Evolutionary conservation across 1,140 invertebrate genomes (phyloP), one percentile per base, ranked within the genome.

Genomic region (Brachionus sp.): DNA sequence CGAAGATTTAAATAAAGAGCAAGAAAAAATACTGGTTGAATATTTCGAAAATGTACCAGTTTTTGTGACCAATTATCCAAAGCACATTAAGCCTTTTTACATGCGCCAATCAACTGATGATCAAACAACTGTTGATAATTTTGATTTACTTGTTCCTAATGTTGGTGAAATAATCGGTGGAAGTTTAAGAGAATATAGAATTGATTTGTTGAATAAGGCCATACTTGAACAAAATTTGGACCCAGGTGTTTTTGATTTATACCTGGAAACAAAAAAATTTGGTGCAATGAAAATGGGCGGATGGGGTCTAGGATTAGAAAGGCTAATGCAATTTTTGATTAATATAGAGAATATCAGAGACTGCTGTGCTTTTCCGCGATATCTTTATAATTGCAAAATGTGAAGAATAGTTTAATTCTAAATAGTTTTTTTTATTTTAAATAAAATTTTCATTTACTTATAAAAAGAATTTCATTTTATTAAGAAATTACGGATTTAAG

Each of bases 91-190:
- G 23, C 73, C 83, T 29, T 84, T 84, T 68, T 84, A 84, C 19
- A 84, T 84, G 83, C 35, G 39, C 12, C 35, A 42, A 19, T 53
- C 42, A 5, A 46, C 73, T 29, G 83, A 66, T n/a, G 19, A 84
- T 64, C 3, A 66, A 64, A 16, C 0, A 46, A n/a, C 35, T 0
- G 73, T 77, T 23, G 46, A 57, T 16, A 84, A 84, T 46, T 77
- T 84, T 77, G 83, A 84, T 39, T n/a, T 84, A 5, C 13, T 84
- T 1, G 37, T 73, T 16, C 70, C 70, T 16, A 10, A 46, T 25
- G 46, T 57, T 50, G 83, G 83, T 10, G 83, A 84, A 84, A 53
- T 84, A 62, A 46, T 77, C 3, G 83, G 83, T 19, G 83, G 83
- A 39, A 77, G 70, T 84, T 42, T 84, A 10, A 62, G 83, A 64